phyloP scores from a whole-genome alignment of 2,113 vertebrate genomes.

The Synodontis membranacea region DNA sequence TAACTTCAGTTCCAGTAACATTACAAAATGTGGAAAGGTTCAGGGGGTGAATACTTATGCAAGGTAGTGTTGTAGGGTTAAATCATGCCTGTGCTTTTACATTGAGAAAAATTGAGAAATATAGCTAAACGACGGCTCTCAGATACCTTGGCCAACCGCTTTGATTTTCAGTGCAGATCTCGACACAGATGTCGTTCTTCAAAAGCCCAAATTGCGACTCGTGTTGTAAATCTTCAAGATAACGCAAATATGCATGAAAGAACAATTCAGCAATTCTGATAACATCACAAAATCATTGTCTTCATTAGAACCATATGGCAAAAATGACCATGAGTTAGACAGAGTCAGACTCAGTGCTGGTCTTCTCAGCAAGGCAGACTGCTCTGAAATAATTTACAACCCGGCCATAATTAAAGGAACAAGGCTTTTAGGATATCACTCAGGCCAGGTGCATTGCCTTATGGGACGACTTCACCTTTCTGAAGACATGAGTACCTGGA shows the following conservation, averaged over 20 bases:
- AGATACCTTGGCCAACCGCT: not conserved
- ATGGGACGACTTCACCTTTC: not conserved
- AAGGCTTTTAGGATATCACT: slow-evolving; percentile 22
- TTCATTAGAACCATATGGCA: slow-evolving; percentile 52
- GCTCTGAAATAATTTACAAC: slow-evolving; percentile 33
- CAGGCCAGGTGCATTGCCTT: slow-evolving; percentile 1
- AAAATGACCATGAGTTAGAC: slow-evolving; percentile 26
- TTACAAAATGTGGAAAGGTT: not conserved
- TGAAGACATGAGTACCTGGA: slow-evolving; percentile 6
- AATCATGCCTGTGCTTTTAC: not conserved
- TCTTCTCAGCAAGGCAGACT: slow-evolving; percentile 13
- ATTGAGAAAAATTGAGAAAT: not conserved
- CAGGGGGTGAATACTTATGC: not conserved
- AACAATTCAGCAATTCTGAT: slow-evolving; percentile 37
- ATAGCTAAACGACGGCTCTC: not conserved
- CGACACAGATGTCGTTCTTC: not conserved
- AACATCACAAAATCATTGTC: slow-evolving; percentile 40
- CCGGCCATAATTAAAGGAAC: slow-evolving; percentile 33
- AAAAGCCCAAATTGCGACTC: slow-evolving; percentile 8
- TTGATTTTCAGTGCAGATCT: slow-evolving; percentile 21
- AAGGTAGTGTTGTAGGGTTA: not conserved
- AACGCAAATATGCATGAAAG: slow-evolving; percentile 36
- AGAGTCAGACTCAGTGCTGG: slow-evolving; percentile 8
- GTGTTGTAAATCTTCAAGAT: slow-evolving; percentile 47
- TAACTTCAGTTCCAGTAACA: not conserved